Evolutionary conservation across 2,888 invertebrate genomes (phyloP).

Genomic region (Seladonia tumulorum): DNA sequence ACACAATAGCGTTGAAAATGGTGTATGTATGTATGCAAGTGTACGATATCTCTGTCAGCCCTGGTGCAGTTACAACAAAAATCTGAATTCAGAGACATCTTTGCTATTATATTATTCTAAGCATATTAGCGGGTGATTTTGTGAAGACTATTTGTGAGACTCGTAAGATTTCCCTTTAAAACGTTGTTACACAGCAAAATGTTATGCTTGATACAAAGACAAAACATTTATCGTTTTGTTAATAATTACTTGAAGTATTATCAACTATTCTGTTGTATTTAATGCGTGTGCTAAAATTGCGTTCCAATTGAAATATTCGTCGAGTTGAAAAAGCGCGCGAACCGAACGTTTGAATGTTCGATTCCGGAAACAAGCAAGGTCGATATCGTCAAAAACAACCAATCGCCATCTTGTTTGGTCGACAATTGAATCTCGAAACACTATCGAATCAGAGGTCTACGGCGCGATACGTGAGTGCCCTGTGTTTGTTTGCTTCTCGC

Average conservation of each 20-base stretch:
- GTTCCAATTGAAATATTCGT: neutral
- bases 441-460: conserved; percentile 74
- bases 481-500: conserved; percentile 79
- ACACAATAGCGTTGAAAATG: neutral
- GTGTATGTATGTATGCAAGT: neutral
- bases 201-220: neutral
- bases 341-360: conserved; percentile 46
- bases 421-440: conserved; percentile 74
- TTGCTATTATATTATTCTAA: neutral
- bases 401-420: conserved; percentile 69
- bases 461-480: conserved; percentile 74
- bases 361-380: conserved; percentile 44
- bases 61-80: neutral
- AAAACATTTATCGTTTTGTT: neutral
- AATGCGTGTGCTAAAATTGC: neutral
- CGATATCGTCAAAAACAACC: conserved; percentile 42
- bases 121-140: neutral
- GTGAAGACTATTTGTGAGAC: neutral
- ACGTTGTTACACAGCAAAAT: no score
- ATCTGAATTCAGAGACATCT: neutral
- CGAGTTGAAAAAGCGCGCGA: neutral
- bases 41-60: neutral
- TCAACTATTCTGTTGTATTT: neutral
- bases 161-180: neutral
- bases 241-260: neutral